Base-by-base conservation (phyloP, 2,113 vertebrate genomes). In the Macroglossus sobrinus region DNA sequence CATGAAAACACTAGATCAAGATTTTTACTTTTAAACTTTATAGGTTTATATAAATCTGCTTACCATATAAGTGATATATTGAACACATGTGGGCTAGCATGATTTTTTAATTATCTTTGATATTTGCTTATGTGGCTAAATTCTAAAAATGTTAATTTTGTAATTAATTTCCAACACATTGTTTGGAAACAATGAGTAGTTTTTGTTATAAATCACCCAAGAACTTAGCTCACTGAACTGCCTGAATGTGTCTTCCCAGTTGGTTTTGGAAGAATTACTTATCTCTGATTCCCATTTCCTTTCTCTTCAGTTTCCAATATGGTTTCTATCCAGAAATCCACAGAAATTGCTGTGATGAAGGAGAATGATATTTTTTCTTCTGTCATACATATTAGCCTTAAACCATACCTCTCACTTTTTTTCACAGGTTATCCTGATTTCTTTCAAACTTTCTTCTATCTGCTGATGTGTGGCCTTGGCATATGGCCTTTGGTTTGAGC, bases 71-170 rank as follows among this genome's bases (percentile, higher is more conserved):
- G 43, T 97, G 91, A 96, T 97, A 50, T 93, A 95, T 97, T 96
- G 38, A 66, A 93, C 84, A 95, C 94, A 97, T 97, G 94, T 97
- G 93, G 80, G 38, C 30, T 79, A 74, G 50, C 97, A 98, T 97
- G 94, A 97, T 91, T 97, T 97, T 98, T 97, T 53, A 97, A 97
- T 97, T 96, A 97, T 96, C 91, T 82, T 89, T 96, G 97, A 95
- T 96, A 94, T 97, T 97, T 97, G 97, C 93, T 96, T 96, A 80
- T 97, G 91, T 97, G 94, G 79, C 94, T 95, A 93, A 97, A 96
- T 97, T 97, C 97, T 97, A 94, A 97, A 98, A 97, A 97, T 96
- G 95, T 92, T 97, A 97, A 97, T 97, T 98, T 97, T 95, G 35
- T 90, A 95, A 97, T 97, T 97, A 96, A 96, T 96, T 96, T 95